Evolutionary conservation across 37 sponge, comb jelly and placozoan species (phyloP).

Genomic region (Dysidea cf. avara): DNA sequence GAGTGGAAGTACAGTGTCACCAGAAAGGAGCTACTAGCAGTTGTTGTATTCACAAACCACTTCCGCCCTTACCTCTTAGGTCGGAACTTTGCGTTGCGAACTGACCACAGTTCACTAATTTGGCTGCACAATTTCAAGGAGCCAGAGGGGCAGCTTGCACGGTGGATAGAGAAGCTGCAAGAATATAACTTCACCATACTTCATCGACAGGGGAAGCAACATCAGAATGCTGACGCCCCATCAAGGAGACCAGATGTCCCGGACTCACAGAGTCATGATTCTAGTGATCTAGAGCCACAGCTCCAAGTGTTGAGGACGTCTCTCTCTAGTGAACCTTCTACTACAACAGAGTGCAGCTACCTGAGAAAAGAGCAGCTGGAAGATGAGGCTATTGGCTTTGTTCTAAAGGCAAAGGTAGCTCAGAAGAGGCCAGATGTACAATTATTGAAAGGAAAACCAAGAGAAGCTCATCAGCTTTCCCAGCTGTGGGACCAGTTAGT

Average conservation of each 20-base stretch:
- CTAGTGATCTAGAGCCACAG: too few relatives aligned
- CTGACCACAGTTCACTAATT: slow-evolving; percentile 7
- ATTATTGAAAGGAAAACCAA: background rate
- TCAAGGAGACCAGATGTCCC: background rate
- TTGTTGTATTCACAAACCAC: background rate
- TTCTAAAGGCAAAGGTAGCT: background rate
- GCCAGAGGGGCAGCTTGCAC: slow-evolving; percentile 20
- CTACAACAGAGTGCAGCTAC: background rate
- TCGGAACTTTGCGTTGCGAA: slow-evolving; percentile 1
- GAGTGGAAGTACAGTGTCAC: slow-evolving; percentile 19
- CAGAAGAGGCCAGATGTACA: background rate
- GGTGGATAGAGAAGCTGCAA: slow-evolving; percentile 15
- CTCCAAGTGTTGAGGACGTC: too few relatives aligned
- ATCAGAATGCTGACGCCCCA: slow-evolving; percentile 1
- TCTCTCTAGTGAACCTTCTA: background rate
- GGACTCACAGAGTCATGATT: too few relatives aligned
- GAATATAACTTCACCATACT: slow-evolving; percentile 14
- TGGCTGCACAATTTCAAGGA: slow-evolving; percentile 22
- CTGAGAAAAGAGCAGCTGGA: slow-evolving; percentile 1
- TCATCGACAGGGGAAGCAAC: background rate
- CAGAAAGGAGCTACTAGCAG: slow-evolving; percentile 25
- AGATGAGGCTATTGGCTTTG: background rate
- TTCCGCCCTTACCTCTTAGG: slow-evolving; percentile 8
- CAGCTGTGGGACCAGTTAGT: slow-evolving; percentile 21
- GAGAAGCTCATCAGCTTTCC: background rate